phyloP scores from a whole-genome alignment of 2,113 vertebrate genomes.

The Triplophysa tibetana region DNA sequence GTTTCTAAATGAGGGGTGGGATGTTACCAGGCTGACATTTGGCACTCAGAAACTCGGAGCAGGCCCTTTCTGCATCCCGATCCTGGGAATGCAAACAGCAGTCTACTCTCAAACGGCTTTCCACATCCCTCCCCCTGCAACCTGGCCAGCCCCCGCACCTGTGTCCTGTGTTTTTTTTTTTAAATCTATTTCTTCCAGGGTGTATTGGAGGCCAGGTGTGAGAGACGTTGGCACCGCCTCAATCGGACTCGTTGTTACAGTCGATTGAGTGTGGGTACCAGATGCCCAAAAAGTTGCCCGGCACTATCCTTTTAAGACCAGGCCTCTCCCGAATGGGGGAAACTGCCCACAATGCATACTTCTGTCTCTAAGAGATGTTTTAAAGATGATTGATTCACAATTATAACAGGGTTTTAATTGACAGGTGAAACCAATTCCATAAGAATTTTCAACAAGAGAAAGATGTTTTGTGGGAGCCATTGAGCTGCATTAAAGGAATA shows the following conservation, averaged over 20 bases:
- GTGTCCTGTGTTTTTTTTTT: constrained; percentile 38
- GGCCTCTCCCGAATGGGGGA: no score
- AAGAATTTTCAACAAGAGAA: no score
- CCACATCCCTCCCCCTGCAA: constrained; percentile 68
- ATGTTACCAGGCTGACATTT: constrained; percentile 42
- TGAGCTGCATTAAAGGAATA: no score
- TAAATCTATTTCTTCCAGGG: constrained; percentile 32
- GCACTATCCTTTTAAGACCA: not conserved
- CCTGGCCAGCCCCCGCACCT: constrained; percentile 65
- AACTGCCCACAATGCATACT: no score
- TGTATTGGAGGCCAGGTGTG: constrained; percentile 67
- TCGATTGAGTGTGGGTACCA: constrained; percentile 45
- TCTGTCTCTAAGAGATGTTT: constrained; percentile 4
- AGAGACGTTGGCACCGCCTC: constrained; percentile 64
- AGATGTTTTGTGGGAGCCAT: no score
- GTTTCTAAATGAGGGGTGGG: constrained; percentile 34
- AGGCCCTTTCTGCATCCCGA: constrained; percentile 56
- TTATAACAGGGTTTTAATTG: constrained; percentile 38
- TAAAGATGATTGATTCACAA: constrained; percentile 51
- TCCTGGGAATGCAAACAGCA: constrained; percentile 78
- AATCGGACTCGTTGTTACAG: constrained; percentile 55
- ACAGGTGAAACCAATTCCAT: constrained; percentile 48
- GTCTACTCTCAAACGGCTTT: constrained; percentile 70
- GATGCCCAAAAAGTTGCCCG: constrained; percentile 26
- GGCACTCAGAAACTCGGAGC: constrained; percentile 10